Conservation (phyloP, 1,140 invertebrate species). For the Lordiphosa clarofinis region DNA sequence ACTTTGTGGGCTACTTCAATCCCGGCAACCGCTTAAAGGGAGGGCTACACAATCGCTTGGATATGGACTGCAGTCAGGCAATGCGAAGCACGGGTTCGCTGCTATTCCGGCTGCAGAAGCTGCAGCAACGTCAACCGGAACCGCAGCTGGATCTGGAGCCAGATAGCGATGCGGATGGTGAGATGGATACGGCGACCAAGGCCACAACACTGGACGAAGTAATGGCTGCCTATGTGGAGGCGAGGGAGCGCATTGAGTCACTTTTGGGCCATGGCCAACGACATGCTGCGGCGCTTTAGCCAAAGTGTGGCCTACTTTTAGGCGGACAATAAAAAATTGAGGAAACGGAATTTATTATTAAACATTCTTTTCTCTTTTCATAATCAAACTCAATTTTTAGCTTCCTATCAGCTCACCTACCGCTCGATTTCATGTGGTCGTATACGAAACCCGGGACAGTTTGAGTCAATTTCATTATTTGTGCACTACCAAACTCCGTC, state of each 20-base stretch:
- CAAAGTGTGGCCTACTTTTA: not conserved
- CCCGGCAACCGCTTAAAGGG: not conserved
- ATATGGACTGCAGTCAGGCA: not conserved
- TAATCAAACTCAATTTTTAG: too few relatives aligned
- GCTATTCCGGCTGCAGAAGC: constrained; percentile 43
- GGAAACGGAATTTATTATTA: too few relatives aligned
- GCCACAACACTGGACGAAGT: constrained; percentile 48
- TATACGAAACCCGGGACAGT: too few relatives aligned
- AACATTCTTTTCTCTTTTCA: too few relatives aligned
- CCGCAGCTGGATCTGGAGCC: constrained; percentile 7
- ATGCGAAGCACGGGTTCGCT: constrained; percentile 58
- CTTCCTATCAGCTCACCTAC: too few relatives aligned
- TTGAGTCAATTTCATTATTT: too few relatives aligned
- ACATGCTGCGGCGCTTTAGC: not conserved
- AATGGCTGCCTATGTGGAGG: constrained; percentile 46
- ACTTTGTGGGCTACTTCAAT: constrained; percentile 58
- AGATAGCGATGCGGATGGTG: constrained; percentile 5
- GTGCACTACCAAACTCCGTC: too few relatives aligned
- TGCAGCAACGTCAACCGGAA: constrained; percentile 53
- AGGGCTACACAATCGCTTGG: constrained; percentile 31
- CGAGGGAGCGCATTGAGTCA: constrained; percentile 38
- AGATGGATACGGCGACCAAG: not conserved
- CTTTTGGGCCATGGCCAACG: constrained; percentile 19
- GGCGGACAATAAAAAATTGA: not conserved
- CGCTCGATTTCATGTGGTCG: too few relatives aligned